Percentiles rank a stretch among this genome's conserved stretches.
These are phyloP conservation scores for Reticulitermes lucifugus DNA, from an alignment of 2,888 invertebrate genomes.

Conservation along the genomic window DNA sequence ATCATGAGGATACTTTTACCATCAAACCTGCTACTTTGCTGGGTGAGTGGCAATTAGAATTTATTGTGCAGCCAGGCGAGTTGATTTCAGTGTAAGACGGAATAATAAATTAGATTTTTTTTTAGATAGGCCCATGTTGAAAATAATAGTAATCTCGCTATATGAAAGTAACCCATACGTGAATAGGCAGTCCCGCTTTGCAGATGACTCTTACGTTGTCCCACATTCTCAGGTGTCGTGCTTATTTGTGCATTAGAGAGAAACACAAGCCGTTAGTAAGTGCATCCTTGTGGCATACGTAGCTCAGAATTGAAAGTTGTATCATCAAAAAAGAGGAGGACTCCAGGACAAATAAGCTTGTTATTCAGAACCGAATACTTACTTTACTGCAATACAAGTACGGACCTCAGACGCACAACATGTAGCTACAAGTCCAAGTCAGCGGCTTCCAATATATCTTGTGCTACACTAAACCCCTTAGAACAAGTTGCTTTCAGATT, in stretches of 20 bases:
- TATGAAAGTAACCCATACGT: not conserved
- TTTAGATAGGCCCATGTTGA: not conserved
- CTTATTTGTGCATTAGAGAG: not conserved
- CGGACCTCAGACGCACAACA: too few relatives aligned
- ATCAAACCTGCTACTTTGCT: not conserved
- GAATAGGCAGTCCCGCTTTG: not conserved
- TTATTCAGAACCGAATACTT: too few relatives aligned
- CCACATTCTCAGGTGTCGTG: not conserved
- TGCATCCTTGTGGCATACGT: too few relatives aligned
- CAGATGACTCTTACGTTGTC: not conserved
- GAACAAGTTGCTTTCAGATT: too few relatives aligned
- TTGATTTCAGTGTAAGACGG: not conserved
- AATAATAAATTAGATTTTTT: too few relatives aligned
- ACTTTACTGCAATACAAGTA: too few relatives aligned
- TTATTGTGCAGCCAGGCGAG: not conserved
- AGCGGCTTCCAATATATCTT: too few relatives aligned
- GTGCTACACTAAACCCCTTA: too few relatives aligned
- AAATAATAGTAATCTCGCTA: not conserved
- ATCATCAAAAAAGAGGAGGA: too few relatives aligned
- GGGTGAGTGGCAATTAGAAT: not conserved
- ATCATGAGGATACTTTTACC: not conserved
- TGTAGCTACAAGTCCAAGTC: too few relatives aligned
- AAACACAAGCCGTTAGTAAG: not conserved
- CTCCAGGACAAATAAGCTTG: too few relatives aligned
- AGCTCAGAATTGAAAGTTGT: too few relatives aligned